Evolutionary conservation across 2,888 invertebrate species (phyloP).

Genomic region (Theristus sp.): DNA sequence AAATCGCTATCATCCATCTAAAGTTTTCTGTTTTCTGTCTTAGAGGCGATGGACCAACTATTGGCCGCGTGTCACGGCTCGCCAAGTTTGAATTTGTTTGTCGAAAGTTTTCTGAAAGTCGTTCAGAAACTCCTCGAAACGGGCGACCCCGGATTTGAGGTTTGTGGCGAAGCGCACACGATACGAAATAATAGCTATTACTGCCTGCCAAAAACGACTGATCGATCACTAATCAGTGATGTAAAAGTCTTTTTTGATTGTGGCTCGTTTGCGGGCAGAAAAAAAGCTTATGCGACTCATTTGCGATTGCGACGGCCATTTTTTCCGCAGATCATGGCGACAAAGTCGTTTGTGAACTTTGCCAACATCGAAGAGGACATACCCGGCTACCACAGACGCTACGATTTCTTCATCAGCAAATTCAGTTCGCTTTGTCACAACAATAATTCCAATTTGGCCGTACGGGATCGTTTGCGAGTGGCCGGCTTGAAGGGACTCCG

Average conservation of each 20-base stretch:
- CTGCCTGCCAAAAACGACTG: too few species aligned
- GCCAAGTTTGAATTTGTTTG: conserved; percentile 85
- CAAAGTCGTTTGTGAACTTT: conserved; percentile 69
- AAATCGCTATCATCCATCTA: too few species aligned
- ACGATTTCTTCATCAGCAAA: conserved; percentile 93
- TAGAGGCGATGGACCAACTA: conserved; percentile 90
- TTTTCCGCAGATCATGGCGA: conserved; percentile 16
- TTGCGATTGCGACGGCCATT: too few species aligned
- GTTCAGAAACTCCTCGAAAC: conserved; percentile 90
- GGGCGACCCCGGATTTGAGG: conserved; percentile 79
- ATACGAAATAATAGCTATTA: too few species aligned
- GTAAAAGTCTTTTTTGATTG: too few species aligned
- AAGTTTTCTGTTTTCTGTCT: too few species aligned
- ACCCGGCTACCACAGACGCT: conserved; percentile 90
- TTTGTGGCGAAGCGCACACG: too few species aligned
- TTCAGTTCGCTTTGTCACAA: conserved; percentile 63
- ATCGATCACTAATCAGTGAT: too few species aligned
- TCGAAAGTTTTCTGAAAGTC: conserved; percentile 94
- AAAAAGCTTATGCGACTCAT: too few species aligned
- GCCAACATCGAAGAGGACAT: conserved; percentile 98
- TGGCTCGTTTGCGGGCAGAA: too few species aligned
- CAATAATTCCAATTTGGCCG: conserved; percentile 49
- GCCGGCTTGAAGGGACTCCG: conserved; percentile 66
- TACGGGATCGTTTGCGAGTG: conserved; percentile 52
- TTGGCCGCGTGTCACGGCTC: conserved; percentile 77